Evolutionary conservation across 2,113 vertebrate species (phyloP).

Genomic region (Spheniscus mendiculus): DNA sequence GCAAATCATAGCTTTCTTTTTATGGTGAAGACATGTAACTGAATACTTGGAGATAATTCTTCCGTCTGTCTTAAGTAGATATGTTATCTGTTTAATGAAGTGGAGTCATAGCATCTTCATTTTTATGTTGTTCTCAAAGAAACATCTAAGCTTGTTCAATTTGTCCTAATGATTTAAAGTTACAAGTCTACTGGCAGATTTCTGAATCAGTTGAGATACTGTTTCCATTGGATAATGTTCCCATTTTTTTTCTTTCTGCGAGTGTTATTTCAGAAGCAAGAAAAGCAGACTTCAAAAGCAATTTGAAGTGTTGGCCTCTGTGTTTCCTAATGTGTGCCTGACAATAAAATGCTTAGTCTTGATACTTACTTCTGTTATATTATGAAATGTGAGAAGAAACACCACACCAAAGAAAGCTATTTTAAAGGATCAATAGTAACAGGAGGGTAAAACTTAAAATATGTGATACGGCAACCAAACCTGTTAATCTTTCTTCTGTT

Average conservation of each 20-base stretch:
- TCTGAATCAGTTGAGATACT: not conserved
- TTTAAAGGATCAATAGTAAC: not conserved
- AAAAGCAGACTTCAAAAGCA: slow-evolving; percentile 1
- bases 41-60: not conserved
- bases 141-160: not conserved
- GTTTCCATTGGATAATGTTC: not conserved
- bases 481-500: not conserved
- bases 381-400: not conserved
- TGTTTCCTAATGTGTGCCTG: not conserved
- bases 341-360: not conserved
- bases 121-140: not conserved
- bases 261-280: not conserved
- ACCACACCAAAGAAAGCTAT: not conserved
- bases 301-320: not conserved
- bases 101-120: not conserved
- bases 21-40: not conserved
- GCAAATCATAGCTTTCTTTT: not conserved
- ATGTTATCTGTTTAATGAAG: not conserved
- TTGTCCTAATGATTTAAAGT: not conserved
- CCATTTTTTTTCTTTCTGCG: rapidly evolving
- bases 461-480: not conserved
- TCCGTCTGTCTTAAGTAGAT: not conserved
- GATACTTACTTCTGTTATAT: not conserved
- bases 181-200: not conserved
- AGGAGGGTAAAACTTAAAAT: not conserved